These are phyloP conservation scores for Helicolenus hilgendorfi DNA, from an alignment of 2,797 vertebrate species.

Conservation along the genomic window DNA sequence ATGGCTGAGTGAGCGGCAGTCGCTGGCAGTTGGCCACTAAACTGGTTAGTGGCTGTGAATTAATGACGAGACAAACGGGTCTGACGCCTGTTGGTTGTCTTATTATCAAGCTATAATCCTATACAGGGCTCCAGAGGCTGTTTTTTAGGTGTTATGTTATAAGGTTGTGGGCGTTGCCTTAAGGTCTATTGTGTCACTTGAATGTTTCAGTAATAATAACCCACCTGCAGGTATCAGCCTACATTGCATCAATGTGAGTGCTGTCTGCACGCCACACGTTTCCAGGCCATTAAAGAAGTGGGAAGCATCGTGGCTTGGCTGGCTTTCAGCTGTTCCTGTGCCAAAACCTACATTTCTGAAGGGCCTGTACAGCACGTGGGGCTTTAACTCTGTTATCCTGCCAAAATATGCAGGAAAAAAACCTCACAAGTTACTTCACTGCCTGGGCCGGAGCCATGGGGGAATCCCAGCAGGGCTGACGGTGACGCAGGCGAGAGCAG, in stretches of 20 bases:
- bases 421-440: constrained; percentile 76
- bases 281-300: constrained; percentile 51
- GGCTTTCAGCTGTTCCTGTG: constrained; percentile 84
- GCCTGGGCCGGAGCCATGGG: constrained; percentile 77
- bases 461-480: constrained; percentile 80
- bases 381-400: constrained; percentile 74
- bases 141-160: constrained; percentile 42
- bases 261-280: constrained; percentile 46
- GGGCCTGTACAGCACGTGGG: constrained; percentile 69
- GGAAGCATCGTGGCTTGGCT: constrained; percentile 80
- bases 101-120: constrained; percentile 52
- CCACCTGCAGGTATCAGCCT: constrained; percentile 41
- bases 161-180: constrained; percentile 32
- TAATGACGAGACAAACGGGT: constrained; percentile 66
- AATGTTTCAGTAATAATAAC: constrained; percentile 29
- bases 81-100: constrained; percentile 46
- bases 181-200: constrained; percentile 19
- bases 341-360: constrained; percentile 85
- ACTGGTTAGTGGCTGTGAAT: constrained; percentile 63
- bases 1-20: constrained; percentile 37
- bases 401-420: constrained; percentile 77
- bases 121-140: background rate
- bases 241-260: constrained; percentile 6
- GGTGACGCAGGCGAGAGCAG: constrained; percentile 59
- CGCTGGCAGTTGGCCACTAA: constrained; percentile 60